These are phyloP conservation scores for Pseudococcus longispinus DNA, from an alignment of 2,888 invertebrate genomes.

Conservation along the genomic window DNA sequence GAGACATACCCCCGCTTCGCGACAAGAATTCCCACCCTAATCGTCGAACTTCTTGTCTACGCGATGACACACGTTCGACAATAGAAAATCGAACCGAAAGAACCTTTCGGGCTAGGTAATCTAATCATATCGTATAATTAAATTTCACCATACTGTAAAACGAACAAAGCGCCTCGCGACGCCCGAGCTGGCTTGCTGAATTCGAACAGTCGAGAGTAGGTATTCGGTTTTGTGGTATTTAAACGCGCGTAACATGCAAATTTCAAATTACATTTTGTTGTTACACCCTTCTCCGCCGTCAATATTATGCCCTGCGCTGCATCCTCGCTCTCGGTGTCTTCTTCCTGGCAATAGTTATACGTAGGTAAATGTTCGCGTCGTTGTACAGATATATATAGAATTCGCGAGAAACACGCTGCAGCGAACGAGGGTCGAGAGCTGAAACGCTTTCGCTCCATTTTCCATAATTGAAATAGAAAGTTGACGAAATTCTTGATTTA, in stretches of 20 bases:
- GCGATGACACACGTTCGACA: slow-evolving; percentile 4
- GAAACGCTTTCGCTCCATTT: not conserved
- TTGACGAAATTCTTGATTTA: slow-evolving; percentile 4
- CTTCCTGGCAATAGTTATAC: not conserved
- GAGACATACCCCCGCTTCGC: too few species aligned
- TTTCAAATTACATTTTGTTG: slow-evolving; percentile 18
- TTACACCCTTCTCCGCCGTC: not conserved
- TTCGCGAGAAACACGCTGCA: not conserved
- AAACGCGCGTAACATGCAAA: slow-evolving; percentile 20
- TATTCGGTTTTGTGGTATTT: slow-evolving; percentile 16
- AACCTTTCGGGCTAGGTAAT: slow-evolving; percentile 12
- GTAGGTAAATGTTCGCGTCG: not conserved
- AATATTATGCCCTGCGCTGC: not conserved
- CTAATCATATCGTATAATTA: slow-evolving; percentile 23
- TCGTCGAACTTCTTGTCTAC: not conserved
- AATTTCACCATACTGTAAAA: not conserved
- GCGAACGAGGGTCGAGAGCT: not conserved
- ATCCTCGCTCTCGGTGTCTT: not conserved
- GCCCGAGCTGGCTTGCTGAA: not conserved
- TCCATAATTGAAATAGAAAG: slow-evolving; percentile 13
- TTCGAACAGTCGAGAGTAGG: not conserved
- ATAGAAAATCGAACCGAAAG: slow-evolving; percentile 13
- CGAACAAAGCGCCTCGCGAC: slow-evolving; percentile 16
- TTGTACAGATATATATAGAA: not conserved
- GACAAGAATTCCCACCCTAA: too few species aligned